These are phyloP conservation scores for Formica aserva DNA, from an alignment of 2,888 invertebrate species.

Conservation along the genomic window DNA sequence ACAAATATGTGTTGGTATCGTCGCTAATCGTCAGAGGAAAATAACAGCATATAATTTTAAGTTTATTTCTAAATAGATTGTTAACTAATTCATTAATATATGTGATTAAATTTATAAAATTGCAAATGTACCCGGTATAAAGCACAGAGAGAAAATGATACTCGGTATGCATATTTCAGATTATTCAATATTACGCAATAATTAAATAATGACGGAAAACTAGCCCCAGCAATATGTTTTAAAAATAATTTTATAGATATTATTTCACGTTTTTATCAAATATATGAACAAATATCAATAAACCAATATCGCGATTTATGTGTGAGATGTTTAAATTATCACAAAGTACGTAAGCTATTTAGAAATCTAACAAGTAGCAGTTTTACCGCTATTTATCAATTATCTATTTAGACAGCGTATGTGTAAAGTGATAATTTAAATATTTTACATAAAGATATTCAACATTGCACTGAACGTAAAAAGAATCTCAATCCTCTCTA, in stretches of 20 bases:
- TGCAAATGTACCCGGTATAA: neutral
- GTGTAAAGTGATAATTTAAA: constrained; percentile 32
- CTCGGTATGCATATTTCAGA: neutral
- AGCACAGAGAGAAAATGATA: neutral
- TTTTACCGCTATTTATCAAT: constrained; percentile 3
- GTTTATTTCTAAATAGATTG: constrained; percentile 13
- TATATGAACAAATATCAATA: constrained; percentile 3
- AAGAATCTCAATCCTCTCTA: neutral
- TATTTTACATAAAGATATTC: neutral
- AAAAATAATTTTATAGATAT: constrained; percentile 19
- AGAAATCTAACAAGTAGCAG: neutral
- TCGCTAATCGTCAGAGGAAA: neutral
- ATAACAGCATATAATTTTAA: neutral
- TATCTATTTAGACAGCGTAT: neutral
- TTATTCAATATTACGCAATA: neutral
- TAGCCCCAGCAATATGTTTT: neutral
- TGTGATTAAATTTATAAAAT: constrained; percentile 16
- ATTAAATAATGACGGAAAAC: neutral
- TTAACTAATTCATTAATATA: constrained; percentile 25
- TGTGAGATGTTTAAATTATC: constrained; percentile 29
- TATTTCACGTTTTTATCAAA: neutral
- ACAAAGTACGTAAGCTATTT: neutral
- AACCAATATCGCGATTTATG: constrained; percentile 23
- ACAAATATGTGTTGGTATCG: neutral
- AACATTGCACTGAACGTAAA: neutral